Evolutionary conservation across 2,888 invertebrate species (phyloP).

Genomic region (Tryphoninae sp.): DNA sequence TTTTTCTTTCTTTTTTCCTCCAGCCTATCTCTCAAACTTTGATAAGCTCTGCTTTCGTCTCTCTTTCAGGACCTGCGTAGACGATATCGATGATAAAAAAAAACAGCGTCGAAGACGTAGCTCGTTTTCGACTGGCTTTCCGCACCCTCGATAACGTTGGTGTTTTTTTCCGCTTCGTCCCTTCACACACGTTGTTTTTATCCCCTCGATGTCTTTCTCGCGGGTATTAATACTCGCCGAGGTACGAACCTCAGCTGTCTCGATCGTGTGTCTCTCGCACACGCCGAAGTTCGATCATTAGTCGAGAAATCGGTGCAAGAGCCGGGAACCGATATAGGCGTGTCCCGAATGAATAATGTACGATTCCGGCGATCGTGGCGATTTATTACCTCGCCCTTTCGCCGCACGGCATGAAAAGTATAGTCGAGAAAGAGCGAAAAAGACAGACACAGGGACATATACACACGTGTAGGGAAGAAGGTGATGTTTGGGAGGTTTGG

Average conservation of each 20-base stretch:
- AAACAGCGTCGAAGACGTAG: constrained; percentile 25
- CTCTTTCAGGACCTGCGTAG: neutral
- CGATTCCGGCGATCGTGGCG: constrained; percentile 64
- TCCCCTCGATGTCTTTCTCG: constrained; percentile 50
- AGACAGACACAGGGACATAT: neutral
- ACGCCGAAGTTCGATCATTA: constrained; percentile 54
- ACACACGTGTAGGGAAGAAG: neutral
- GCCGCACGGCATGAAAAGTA: constrained; percentile 40
- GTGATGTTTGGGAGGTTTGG: neutral
- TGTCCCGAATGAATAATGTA: constrained; percentile 67
- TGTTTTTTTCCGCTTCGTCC: neutral
- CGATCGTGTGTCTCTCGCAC: constrained; percentile 42
- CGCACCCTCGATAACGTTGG: constrained; percentile 40
- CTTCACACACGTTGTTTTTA: constrained; percentile 46
- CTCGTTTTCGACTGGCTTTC: constrained; percentile 46
- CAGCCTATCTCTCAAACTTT: constrained; percentile 42
- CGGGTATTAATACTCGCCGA: constrained; percentile 11
- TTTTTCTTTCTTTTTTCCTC: too few species aligned
- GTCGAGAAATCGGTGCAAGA: constrained; percentile 65
- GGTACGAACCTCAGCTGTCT: constrained; percentile 41
- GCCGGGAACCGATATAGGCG: constrained; percentile 62
- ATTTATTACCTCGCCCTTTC: constrained; percentile 62
- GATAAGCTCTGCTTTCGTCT: constrained; percentile 35
- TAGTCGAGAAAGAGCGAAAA: constrained; percentile 50
- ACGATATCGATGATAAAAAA: constrained; percentile 21